phyloP scores from a whole-genome alignment of 2,888 invertebrate species.

The Oxyteleia sp. region DNA sequence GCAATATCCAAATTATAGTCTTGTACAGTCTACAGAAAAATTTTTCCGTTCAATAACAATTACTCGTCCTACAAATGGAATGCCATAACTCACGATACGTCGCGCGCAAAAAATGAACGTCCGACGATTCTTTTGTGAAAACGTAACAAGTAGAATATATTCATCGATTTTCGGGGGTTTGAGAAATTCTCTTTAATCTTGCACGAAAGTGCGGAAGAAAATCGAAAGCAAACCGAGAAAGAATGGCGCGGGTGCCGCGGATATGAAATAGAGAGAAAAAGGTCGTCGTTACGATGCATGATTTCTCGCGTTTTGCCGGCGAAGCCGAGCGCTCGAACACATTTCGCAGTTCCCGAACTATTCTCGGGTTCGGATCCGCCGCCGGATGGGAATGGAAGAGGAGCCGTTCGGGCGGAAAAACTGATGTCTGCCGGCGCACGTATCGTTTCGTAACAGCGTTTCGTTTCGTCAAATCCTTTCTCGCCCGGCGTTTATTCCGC shows the following conservation, averaged over 20 bases:
- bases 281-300: constrained; percentile 65
- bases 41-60: too few species aligned
- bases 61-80: too few species aligned
- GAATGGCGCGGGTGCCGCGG: constrained; percentile 44
- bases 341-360: constrained; percentile 52
- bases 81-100: too few species aligned
- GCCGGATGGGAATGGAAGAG: constrained; percentile 54
- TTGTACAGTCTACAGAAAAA: too few species aligned
- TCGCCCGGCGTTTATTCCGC: constrained; percentile 47
- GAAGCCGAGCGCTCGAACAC: constrained; percentile 38
- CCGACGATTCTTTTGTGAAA: too few species aligned
- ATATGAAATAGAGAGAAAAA: constrained; percentile 63
- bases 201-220: constrained; percentile 57
- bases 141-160: too few species aligned
- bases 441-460: too few species aligned
- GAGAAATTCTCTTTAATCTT: constrained; percentile 64
- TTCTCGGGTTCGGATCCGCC: constrained; percentile 56
- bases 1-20: too few species aligned
- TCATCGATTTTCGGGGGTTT: constrained; percentile 46
- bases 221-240: constrained; percentile 64
- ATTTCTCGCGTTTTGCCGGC: constrained; percentile 63
- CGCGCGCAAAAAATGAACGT: too few species aligned
- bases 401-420: constrained; percentile 64
- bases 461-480: constrained; percentile 57
- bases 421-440: constrained; percentile 63